These are phyloP conservation scores for Fragum fragum DNA, from an alignment of 2,888 invertebrate genomes.

Conservation along the genomic window DNA sequence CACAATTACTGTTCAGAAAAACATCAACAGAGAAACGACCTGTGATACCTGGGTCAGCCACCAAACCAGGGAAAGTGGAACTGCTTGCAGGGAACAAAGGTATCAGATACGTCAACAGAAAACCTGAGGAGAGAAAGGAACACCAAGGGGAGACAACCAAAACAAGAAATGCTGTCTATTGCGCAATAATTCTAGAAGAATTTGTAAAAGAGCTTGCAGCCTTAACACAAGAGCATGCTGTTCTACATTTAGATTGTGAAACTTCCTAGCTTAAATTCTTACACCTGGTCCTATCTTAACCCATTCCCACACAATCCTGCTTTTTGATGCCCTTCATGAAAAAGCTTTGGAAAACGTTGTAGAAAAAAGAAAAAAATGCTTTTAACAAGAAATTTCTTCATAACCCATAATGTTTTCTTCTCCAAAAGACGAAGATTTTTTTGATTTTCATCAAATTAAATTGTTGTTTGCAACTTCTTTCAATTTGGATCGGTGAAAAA, in stretches of 20 bases:
- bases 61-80: slow-evolving; percentile 65
- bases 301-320: no score
- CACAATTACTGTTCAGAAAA: slow-evolving; percentile 78
- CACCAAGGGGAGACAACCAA: slow-evolving; percentile 80
- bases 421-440: no score
- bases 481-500: no score
- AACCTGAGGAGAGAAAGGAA: slow-evolving; percentile 59
- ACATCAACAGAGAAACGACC: slow-evolving; percentile 69
- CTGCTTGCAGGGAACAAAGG: slow-evolving; percentile 74
- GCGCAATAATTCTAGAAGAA: slow-evolving; percentile 96
- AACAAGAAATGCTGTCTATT: slow-evolving; percentile 89
- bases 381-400: slow-evolving; percentile 4
- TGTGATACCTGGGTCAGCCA: slow-evolving; percentile 14
- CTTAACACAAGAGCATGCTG: slow-evolving; percentile 96
- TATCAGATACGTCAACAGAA: slow-evolving; percentile 78
- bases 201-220: slow-evolving; percentile 98
- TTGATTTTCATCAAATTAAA: no score
- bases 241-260: slow-evolving; percentile 80
- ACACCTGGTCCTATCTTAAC: no score
- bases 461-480: no score
- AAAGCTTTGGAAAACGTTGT: no score
- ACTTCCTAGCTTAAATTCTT: no score
- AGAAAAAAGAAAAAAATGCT: slow-evolving; percentile 22
- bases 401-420: slow-evolving; percentile 4
- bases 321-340: no score